These are phyloP conservation scores for Malthinus flaveolus DNA, from an alignment of 2,888 invertebrate genomes.

Conservation along the genomic window DNA sequence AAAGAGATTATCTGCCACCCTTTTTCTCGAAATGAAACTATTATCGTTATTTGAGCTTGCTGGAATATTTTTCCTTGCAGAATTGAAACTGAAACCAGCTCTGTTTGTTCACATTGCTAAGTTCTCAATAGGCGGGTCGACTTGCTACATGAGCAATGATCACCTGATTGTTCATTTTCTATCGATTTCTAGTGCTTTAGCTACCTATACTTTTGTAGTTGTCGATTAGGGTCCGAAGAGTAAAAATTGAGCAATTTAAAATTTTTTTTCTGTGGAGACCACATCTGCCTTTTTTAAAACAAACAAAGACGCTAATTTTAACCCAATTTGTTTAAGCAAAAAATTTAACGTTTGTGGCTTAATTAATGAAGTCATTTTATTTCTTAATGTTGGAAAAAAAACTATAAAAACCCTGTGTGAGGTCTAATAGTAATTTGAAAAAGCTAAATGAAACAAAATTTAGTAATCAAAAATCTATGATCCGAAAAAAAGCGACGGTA, in stretches of 20 bases:
- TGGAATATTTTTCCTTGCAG: too few species aligned
- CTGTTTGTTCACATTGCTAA: too few species aligned
- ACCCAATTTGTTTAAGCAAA: not conserved
- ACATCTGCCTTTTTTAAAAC: too few species aligned
- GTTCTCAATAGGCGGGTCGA: conserved; percentile 8
- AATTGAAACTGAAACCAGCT: too few species aligned
- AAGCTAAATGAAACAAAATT: conserved; percentile 2
- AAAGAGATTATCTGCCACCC: too few species aligned
- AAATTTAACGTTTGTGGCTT: not conserved
- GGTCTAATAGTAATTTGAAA: conserved; percentile 1
- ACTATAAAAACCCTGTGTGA: conserved; percentile 4
- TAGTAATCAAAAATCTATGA: conserved; percentile 1
- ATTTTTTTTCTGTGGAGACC: too few species aligned
- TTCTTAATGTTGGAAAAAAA: not conserved
- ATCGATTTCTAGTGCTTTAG: conserved; percentile 7
- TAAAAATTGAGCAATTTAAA: not conserved
- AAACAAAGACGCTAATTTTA: too few species aligned
- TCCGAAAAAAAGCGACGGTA: conserved; percentile 6
- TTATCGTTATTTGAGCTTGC: too few species aligned
- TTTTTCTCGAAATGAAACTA: too few species aligned
- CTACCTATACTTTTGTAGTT: too few species aligned
- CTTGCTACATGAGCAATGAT: conserved; percentile 20
- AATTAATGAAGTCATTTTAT: not conserved
- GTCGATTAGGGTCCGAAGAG: not conserved
- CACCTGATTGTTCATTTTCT: conserved; percentile 23